Evolutionary conservation across 2,113 vertebrate species (phyloP).

Genomic region (Xiphorhynchus elegans): DNA sequence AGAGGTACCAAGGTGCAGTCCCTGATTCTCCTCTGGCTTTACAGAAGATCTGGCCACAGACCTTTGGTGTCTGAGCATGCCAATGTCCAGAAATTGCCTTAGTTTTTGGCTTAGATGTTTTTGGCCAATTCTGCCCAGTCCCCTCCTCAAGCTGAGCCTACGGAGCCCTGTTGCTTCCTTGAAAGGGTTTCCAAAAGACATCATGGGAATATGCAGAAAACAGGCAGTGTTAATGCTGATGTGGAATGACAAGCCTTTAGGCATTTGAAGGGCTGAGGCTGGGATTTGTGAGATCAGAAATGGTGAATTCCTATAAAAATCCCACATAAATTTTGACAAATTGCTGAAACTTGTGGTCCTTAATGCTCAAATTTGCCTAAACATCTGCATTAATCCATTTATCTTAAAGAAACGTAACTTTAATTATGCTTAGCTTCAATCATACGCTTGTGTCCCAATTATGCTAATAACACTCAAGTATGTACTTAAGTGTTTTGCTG

Average conservation of each 20-base stretch:
- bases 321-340: not conserved
- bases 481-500: not conserved
- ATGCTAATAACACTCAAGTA: conserved; percentile 23
- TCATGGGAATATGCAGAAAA: not conserved
- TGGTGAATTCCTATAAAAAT: not conserved
- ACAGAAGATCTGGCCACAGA: not conserved
- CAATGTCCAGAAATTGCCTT: not conserved
- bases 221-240: not conserved
- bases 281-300: not conserved
- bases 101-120: not conserved
- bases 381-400: conserved; percentile 3
- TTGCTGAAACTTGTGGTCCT: not conserved
- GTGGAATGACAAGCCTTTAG: not conserved
- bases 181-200: not conserved
- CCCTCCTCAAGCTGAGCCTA: not conserved
- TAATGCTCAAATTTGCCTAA: not conserved
- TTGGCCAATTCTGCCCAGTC: not conserved
- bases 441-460: not conserved
- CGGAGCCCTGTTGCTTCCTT: not conserved
- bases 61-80: not conserved
- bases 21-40: not conserved
- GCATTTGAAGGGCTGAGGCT: not conserved
- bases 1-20: not conserved
- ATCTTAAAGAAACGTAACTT: conserved; percentile 19
- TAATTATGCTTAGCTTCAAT: not conserved